Evolutionary conservation across 2,888 invertebrate species (phyloP).

Genomic region (Pharmacophagus antenor): DNA sequence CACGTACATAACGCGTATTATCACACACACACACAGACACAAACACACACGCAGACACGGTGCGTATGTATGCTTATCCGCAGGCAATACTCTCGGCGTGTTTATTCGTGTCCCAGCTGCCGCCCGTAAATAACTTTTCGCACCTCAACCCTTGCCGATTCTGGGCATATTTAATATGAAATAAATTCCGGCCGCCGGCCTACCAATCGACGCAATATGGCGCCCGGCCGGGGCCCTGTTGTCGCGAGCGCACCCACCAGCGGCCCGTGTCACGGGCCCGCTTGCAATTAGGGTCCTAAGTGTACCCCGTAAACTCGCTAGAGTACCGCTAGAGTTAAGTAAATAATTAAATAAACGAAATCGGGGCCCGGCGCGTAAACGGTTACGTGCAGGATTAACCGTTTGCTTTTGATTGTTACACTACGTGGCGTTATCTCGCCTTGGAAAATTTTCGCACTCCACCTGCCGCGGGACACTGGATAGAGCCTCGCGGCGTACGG

Average conservation of each 20-base stretch:
- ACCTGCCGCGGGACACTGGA: no score
- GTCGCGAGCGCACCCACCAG: constrained; percentile 62
- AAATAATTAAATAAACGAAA: not conserved
- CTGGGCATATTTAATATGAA: constrained; percentile 61
- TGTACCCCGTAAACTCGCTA: constrained; percentile 3
- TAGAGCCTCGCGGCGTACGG: no score
- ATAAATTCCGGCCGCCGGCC: constrained; percentile 72
- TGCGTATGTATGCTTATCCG: constrained; percentile 1
- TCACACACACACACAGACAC: not conserved
- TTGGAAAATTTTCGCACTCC: no score
- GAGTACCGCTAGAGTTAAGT: not conserved
- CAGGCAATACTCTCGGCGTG: constrained; percentile 27
- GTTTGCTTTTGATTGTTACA: no score
- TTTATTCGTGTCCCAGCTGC: constrained; percentile 47
- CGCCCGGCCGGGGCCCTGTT: constrained; percentile 65
- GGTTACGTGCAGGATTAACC: no score
- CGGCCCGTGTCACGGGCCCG: constrained; percentile 54
- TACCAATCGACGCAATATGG: constrained; percentile 75
- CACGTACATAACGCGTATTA: not conserved
- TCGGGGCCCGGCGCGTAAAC: not conserved
- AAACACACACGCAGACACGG: not conserved
- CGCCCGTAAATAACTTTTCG: constrained; percentile 61
- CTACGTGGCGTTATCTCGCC: no score
- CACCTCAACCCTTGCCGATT: constrained; percentile 66
- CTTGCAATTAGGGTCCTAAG: constrained; percentile 33